phyloP scores from a whole-genome alignment of 2,888 invertebrate genomes.

The Tenthredo mesomela region DNA sequence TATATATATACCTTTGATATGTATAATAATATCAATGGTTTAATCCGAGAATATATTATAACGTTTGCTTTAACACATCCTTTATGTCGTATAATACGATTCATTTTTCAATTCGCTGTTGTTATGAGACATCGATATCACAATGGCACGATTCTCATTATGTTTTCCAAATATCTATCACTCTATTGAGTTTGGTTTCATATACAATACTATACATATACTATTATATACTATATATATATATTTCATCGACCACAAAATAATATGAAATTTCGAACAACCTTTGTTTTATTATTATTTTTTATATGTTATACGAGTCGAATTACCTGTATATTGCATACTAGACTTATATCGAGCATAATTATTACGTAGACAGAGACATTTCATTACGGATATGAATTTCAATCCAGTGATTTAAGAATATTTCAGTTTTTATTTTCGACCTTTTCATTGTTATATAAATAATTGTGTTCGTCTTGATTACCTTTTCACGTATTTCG shows the following conservation, averaged over 20 bases:
- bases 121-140: neutral
- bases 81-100: neutral
- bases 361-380: neutral
- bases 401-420: too few species aligned
- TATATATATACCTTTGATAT: too few species aligned
- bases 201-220: neutral
- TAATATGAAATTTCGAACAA: neutral
- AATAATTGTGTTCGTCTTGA: neutral
- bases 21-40: neutral
- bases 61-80: neutral
- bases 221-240: neutral
- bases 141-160: neutral
- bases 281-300: neutral
- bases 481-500: neutral
- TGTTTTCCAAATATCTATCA: constrained; percentile 9
- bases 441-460: neutral
- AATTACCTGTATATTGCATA: neutral
- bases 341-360: neutral
- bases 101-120: neutral
- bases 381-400: neutral
- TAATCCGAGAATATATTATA: neutral
- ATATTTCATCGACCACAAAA: neutral
- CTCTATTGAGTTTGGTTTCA: neutral
- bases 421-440: too few species aligned
- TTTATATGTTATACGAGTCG: neutral